Base-by-base conservation (phyloP, 2,113 vertebrate genomes). In the Ahaetulla prasina region DNA sequence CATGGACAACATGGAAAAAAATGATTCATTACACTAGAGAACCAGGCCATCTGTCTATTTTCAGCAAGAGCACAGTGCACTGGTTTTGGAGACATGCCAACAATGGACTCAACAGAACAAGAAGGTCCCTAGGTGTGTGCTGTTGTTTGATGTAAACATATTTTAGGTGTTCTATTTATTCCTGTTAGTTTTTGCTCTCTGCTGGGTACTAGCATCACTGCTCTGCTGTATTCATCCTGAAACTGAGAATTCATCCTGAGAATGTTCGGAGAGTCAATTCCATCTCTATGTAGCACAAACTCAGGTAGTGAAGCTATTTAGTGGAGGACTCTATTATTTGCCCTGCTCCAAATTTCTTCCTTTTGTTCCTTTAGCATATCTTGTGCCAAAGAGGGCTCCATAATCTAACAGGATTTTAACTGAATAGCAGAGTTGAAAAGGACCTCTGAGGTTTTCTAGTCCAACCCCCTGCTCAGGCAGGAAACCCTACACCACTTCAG, bases 81-180 rank as follows among this genome's bases (percentile, higher is more conserved):
- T 45, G 3, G 60, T 94, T 97, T 95, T 95, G 87, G 94, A 95
- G 94, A 95, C 90, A 22, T 93, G 95, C 52, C 91, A 95, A 45
- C 30, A 74, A 23, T 92, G 93, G 91, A 95, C 55, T 93, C 84
- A 89, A 95, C 94, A 95, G 90, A 85, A 1, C 90, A 74, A 91
- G 85, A 90, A 93, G 14, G n/a, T 89, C 63, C 94, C 94, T 92
- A 94, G 93, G 89, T 90, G n/a, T 14, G 52, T 30, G 20, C 50
- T 95, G 85, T 63, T 47, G 53, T 94, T 94, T 93, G 91, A 93
- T 95, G 94, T 93, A 95, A 95, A 95, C 35, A 88, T 84, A 11
- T 88, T 93, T 93, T 88, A 92, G 95, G 86, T 92, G 52, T 94
- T 94, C 94, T 53, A 91, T 0, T 92, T 93, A 94, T 94, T 93